phyloP scores from a whole-genome alignment of 2,888 invertebrate species.

The Heliconius cydno region DNA sequence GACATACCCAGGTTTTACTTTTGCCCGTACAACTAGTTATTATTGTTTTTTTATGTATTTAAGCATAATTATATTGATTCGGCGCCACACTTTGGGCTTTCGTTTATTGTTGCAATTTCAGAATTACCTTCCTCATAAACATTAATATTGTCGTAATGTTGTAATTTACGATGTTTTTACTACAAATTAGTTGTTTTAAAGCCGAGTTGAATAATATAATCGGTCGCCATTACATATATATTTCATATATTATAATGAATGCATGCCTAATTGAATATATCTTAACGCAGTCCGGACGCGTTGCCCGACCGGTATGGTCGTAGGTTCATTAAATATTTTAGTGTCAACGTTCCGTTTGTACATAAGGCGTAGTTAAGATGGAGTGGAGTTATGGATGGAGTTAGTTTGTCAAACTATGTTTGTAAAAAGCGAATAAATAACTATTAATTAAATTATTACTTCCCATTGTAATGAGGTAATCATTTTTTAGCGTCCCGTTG shows the following conservation, averaged over 20 bases:
- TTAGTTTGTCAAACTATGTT: too few relatives aligned
- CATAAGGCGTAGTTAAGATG: too few relatives aligned
- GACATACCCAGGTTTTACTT: not conserved
- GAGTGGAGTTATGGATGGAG: too few relatives aligned
- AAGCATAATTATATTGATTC: constrained; percentile 5
- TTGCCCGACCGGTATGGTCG: not conserved
- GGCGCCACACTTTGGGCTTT: constrained; percentile 15
- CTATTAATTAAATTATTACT: too few relatives aligned
- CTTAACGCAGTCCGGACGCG: not conserved
- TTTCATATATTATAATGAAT: not conserved
- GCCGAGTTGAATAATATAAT: constrained; percentile 18
- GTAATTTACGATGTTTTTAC: constrained; percentile 19
- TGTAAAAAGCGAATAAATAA: too few relatives aligned
- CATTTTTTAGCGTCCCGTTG: too few relatives aligned
- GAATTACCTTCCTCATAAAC: constrained; percentile 10
- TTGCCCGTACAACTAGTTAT: not conserved
- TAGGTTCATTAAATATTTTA: too few relatives aligned
- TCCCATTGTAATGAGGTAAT: too few relatives aligned
- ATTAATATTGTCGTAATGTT: constrained; percentile 15
- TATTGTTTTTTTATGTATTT: constrained; percentile 10
- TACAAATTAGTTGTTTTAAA: constrained; percentile 17
- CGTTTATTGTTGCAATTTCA: constrained; percentile 15
- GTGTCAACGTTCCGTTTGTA: too few relatives aligned
- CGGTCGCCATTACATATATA: not conserved
- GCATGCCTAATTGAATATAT: not conserved